Conservation (phyloP, 2,888 invertebrate species). For the Tanytarsus gracilentus region DNA sequence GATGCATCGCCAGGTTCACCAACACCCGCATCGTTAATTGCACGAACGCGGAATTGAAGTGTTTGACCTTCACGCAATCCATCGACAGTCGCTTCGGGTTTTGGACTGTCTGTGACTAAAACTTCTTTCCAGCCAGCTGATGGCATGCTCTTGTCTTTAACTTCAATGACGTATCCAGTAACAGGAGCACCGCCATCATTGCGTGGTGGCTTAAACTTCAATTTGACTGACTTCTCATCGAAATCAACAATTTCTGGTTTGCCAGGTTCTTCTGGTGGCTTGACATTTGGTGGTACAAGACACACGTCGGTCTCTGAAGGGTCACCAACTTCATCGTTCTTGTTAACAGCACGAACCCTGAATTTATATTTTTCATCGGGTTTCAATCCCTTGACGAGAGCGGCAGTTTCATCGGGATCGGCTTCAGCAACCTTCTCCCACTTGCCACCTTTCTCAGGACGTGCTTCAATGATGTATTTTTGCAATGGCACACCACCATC, state of each 20-base stretch:
- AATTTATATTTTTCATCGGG: slow-evolving; percentile 94
- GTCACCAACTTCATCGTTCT: slow-evolving; percentile 94
- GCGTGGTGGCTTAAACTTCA: slow-evolving; percentile 86
- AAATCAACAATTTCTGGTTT: slow-evolving; percentile 93
- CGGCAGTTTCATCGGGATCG: slow-evolving; percentile 60
- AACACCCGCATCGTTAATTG: slow-evolving; percentile 91
- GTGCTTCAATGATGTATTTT: slow-evolving; percentile 86
- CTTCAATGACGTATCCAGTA: slow-evolving; percentile 86
- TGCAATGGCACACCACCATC: slow-evolving; percentile 79
- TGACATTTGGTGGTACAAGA: slow-evolving; percentile 79
- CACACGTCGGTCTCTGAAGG: slow-evolving; percentile 85
- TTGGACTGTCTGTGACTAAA: slow-evolving; percentile 65
- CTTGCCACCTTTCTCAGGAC: slow-evolving; percentile 70
- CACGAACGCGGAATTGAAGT: slow-evolving; percentile 83
- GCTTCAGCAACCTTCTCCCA: slow-evolving; percentile 85
- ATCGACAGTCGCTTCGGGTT: slow-evolving; percentile 69
- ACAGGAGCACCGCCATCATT: slow-evolving; percentile 89
- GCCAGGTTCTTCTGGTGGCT: slow-evolving; percentile 93
- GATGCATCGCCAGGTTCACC: slow-evolving; percentile 90
- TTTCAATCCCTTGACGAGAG: slow-evolving; percentile 76
- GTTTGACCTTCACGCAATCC: slow-evolving; percentile 84
- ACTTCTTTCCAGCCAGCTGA: slow-evolving; percentile 79
- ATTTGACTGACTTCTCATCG: slow-evolving; percentile 93
- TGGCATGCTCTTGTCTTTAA: slow-evolving; percentile 73
- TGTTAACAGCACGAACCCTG: slow-evolving; percentile 94